Base-by-base conservation (phyloP, 1,140 invertebrate species). In the Euwallacea similis region DNA sequence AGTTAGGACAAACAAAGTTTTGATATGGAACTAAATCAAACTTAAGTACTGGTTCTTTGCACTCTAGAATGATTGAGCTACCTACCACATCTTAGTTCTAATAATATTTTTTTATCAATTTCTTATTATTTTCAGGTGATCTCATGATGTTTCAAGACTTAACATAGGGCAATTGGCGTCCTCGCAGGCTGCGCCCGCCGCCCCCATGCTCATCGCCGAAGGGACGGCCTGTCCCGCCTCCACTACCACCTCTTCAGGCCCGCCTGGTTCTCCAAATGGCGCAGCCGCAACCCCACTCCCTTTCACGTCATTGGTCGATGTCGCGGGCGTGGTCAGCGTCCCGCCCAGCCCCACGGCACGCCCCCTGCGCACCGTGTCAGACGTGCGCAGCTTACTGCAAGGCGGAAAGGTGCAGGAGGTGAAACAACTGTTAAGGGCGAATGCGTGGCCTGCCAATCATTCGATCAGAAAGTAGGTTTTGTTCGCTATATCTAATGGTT, bases 391-490 rank as follows among this genome's bases (percentile, higher is more conserved):
- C 64, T 82, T 93, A 54, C 79, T 93, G 70, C 88, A 91, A 78
- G 86, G 88, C 74, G 86, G 86, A 60, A 88, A 88, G 73, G 91
- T 91, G 81, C 87, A 90, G 70, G 91, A 93, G 78, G 87, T 89
- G 44, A 94, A 94, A 81, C 83, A 90, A 64, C 85, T 91, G 77
- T 86, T 93, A 78, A 84, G 92, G 75, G 91, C 92, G 77, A 93
- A 92, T 81, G 87, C 87, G 43, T 93, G 92, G 92, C 91, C 91
- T 15, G 88, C 91, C 60, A 91, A 92, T 79, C 90, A 88, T 80
- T 87, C 88, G 42, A 90, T 95, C 58, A 86, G 94, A 76, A 86
- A 88, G 66, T 72, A 63, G 58, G 71, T 62, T 42, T 61, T 42
- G n/a, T 16, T 16, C 21, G n/a, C 3, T 58, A 16, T 58, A 3